phyloP scores from a whole-genome alignment of 2,113 vertebrate species.

The Antennarius striatus region DNA sequence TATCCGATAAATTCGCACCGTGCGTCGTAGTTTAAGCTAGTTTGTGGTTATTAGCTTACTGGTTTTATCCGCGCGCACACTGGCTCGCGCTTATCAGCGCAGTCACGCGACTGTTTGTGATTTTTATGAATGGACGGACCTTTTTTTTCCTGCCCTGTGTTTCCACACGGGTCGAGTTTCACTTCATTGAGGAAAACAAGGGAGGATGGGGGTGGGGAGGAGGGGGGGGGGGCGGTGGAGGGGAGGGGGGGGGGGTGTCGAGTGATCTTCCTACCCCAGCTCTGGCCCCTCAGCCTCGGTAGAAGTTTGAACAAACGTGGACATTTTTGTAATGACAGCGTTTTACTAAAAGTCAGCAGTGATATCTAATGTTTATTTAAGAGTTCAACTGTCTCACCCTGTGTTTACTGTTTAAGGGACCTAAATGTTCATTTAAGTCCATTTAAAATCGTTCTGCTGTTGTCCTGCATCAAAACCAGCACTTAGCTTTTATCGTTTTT shows the following conservation, averaged over 20 bases:
- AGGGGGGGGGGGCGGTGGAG: conserved; percentile 13
- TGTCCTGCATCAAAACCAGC: no score
- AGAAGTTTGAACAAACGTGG: no score
- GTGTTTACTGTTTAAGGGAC: no score
- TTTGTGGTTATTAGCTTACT: neutral
- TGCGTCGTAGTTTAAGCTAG: neutral
- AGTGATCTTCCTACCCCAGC: conserved; percentile 4
- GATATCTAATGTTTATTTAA: no score
- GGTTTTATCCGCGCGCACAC: conserved; percentile 25
- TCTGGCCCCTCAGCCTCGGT: neutral
- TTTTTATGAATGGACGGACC: conserved; percentile 78
- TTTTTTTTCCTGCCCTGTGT: conserved; percentile 37
- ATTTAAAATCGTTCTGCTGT: no score
- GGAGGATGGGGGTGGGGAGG: conserved; percentile 27
- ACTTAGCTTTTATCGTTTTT: no score
- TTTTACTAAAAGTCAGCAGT: no score
- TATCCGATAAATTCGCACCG: neutral
- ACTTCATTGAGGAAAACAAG: conserved; percentile 84
- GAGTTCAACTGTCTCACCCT: no score
- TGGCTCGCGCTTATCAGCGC: conserved; percentile 24
- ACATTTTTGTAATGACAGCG: no score
- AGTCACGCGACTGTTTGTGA: conserved; percentile 35
- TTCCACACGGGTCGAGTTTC: conserved; percentile 77
- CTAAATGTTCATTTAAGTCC: no score
- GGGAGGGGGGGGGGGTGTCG: conserved; percentile 11